Conservation (phyloP, 2,113 vertebrate species). For the Tangachromis dhanisi region DNA sequence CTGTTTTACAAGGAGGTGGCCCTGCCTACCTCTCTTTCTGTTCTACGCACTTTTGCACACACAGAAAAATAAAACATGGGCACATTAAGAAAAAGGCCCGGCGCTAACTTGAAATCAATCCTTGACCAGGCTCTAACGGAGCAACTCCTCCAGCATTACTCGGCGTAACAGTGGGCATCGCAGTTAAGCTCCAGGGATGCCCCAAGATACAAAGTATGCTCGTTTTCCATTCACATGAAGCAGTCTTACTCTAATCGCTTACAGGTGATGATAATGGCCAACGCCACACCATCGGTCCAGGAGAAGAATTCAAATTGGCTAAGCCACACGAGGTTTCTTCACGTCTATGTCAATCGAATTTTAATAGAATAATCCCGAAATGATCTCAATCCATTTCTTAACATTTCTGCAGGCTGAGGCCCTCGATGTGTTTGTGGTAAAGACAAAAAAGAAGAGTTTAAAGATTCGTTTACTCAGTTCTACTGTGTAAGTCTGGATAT, state of each 20-base stretch:
- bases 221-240: background rate
- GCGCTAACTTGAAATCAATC: background rate
- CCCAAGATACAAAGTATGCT: background rate
- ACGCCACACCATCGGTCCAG: background rate
- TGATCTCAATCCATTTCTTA: background rate
- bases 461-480: background rate
- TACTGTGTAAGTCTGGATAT: accelerated
- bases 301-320: background rate
- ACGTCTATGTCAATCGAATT: background rate
- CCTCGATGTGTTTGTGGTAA: accelerated
- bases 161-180: background rate
- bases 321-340: background rate
- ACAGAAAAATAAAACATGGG: background rate
- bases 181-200: background rate
- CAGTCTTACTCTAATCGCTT: background rate
- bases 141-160: background rate
- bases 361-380: background rate
- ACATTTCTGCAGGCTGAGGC: background rate
- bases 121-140: background rate
- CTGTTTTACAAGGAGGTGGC: slow-evolving; percentile 59
- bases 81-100: background rate
- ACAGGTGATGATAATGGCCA: background rate
- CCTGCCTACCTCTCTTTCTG: slow-evolving; percentile 10
- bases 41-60: background rate
- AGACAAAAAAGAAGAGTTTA: background rate